A percentile compares a stretch with the other conserved stretches of the same genome.
Conservation (phyloP, 2,797 vertebrate genomes). For the Anabas testudineus region DNA sequence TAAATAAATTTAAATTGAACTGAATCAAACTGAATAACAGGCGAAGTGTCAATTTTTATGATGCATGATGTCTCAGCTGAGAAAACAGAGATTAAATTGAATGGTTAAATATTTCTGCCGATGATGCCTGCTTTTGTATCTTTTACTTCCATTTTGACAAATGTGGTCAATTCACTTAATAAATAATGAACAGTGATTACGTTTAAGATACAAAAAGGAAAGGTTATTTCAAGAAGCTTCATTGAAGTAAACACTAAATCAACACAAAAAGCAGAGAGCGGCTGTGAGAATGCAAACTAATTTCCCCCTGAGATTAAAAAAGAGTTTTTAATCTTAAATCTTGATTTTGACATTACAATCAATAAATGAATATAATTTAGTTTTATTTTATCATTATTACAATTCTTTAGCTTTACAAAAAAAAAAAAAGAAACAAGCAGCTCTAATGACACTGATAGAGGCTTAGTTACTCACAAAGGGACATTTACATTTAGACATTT, state of each 20-base stretch:
- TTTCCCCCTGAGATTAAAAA: no score
- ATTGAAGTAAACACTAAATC: background rate
- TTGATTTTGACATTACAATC: background rate
- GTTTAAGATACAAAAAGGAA: background rate
- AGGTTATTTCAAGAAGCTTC: background rate
- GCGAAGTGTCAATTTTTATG: constrained; percentile 52
- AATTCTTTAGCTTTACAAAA: background rate
- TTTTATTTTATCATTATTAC: background rate
- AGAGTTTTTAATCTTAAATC: no score
- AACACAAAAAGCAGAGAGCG: no score
- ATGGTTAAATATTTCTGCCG: constrained; percentile 32
- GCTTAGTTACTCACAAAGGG: background rate
- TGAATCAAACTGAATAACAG: constrained; percentile 51
- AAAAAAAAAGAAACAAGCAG: constrained; percentile 3
- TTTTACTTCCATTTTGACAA: constrained; percentile 2
- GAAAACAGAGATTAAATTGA: constrained; percentile 26
- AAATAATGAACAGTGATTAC: constrained; percentile 1
- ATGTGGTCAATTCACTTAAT: constrained; percentile 8
- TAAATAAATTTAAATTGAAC: constrained; percentile 52
- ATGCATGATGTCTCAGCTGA: constrained; percentile 26
- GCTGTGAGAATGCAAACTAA: no score
- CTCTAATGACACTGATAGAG: constrained; percentile 8
- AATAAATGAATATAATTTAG: background rate
- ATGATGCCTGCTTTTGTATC: constrained; percentile 8
- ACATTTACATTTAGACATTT: no score